Evolutionary conservation across 2,113 vertebrate genomes (phyloP).

Genomic region (Forbesichthys papilliferus): DNA sequence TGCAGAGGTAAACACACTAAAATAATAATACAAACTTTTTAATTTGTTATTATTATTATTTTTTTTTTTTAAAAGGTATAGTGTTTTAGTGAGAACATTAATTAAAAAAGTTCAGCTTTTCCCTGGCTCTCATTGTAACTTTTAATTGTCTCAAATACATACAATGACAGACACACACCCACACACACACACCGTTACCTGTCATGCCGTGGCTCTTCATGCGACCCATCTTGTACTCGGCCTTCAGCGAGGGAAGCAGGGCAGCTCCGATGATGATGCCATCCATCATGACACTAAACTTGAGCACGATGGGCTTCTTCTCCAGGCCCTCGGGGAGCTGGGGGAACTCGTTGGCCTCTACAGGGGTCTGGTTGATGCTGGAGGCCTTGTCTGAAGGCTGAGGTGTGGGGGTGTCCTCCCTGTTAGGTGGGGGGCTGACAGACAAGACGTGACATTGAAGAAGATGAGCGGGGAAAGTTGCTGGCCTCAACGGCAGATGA

Average conservation of each 20-base stretch:
- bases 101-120: neutral
- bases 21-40: too few species aligned
- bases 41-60: too few species aligned
- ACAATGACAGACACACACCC: neutral
- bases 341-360: slow-evolving; percentile 96
- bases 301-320: slow-evolving; percentile 97
- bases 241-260: slow-evolving; percentile 92
- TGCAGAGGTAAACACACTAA: too few species aligned
- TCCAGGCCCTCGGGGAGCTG: slow-evolving; percentile 97
- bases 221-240: slow-evolving; percentile 96
- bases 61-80: too few species aligned
- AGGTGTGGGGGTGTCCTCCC: slow-evolving; percentile 89
- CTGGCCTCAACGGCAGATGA: too few species aligned
- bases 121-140: neutral
- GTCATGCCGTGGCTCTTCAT: slow-evolving; percentile 99
- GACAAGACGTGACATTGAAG: too few species aligned
- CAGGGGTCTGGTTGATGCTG: slow-evolving; percentile 91
- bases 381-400: slow-evolving; percentile 89
- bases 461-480: too few species aligned
- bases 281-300: slow-evolving; percentile 97
- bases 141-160: neutral
- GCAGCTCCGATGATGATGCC: slow-evolving; percentile 96
- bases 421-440: slow-evolving; percentile 82
- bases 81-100: too few species aligned
- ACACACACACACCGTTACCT: slow-evolving; percentile 68